Base-by-base conservation (phyloP, 1,140 invertebrate species). In the Streblospio benedicti region DNA sequence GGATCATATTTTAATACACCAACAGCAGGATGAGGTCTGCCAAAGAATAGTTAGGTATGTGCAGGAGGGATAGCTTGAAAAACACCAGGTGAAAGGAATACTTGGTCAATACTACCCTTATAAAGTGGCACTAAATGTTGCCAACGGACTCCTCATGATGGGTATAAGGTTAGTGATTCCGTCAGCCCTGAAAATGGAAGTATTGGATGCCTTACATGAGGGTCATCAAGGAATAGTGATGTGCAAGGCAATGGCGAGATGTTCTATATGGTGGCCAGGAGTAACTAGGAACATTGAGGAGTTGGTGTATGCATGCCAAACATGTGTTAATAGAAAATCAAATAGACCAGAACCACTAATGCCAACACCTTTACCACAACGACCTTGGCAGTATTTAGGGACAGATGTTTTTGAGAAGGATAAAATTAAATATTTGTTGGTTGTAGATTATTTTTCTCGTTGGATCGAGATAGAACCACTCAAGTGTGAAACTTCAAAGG, bases 201-300 rank as follows among this genome's bases (percentile, higher is more conserved):
- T 60, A 47, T 27, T 44, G 20, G 20, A 60, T 1, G 32, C 31
- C 18, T 23, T 67, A 18, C 63, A 65, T 33, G 53, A 60, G 47
- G 57, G 49, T 33, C 59, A 66, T 44, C 52, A 53, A 41, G 61
- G 62, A 5, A 51, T 65, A 16, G 32, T 33, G 0, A 64, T 66
- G 50, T 66, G 62, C 28, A 20, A 49, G 20, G 30, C 23, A 23
- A 45, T 27, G n/a, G 64, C 66, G 5, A 53, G 55, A 35, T 31
- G 44, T n/a, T 31, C 43, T 25, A 18, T 68, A 1, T 66, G 59
- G 56, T 68, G 64, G 66, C 60, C 61, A 20, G 60, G 58, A 6
- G 25, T 64, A 16, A 54, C 27, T 27, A 60, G 27, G 2, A 20
- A 61, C 2, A 41, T 64, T 1, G 45, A 44, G 2, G 44, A 47